Conservation (phyloP, 1,140 invertebrate genomes). For the Rhyzopertha dominica region DNA sequence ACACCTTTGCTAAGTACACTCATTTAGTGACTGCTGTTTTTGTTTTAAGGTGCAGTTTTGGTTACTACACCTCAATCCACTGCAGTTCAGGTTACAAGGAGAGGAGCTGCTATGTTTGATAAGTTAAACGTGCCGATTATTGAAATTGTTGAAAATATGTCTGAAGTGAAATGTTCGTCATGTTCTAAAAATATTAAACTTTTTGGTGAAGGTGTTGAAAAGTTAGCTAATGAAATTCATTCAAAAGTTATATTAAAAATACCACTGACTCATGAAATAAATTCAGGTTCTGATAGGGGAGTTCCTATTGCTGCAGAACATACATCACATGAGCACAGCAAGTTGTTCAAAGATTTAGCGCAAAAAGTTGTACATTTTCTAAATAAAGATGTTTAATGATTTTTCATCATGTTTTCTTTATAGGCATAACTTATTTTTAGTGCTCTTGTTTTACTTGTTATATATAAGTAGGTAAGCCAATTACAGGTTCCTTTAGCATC, state of each 20-base stretch:
- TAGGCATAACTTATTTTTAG: too few species aligned
- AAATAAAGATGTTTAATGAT: slow-evolving; percentile 34
- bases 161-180: slow-evolving; percentile 62
- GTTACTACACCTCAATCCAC: slow-evolving; percentile 83
- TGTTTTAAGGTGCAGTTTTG: slow-evolving; percentile 61
- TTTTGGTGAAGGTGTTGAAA: slow-evolving; percentile 55
- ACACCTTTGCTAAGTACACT: background rate
- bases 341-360: slow-evolving; percentile 54
- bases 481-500: too few species aligned
- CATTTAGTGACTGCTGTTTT: too few species aligned
- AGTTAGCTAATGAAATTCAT: slow-evolving; percentile 52
- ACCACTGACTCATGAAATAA: slow-evolving; percentile 67
- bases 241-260: slow-evolving; percentile 64
- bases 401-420: too few species aligned
- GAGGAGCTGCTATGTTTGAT: slow-evolving; percentile 75
- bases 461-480: too few species aligned
- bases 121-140: slow-evolving; percentile 74
- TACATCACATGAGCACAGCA: slow-evolving; percentile 55
- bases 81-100: slow-evolving; percentile 72
- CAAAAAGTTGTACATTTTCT: slow-evolving; percentile 50
- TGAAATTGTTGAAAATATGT: slow-evolving; percentile 86
- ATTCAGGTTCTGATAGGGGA: slow-evolving; percentile 67
- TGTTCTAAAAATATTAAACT: slow-evolving; percentile 60
- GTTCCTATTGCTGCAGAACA: slow-evolving; percentile 70
- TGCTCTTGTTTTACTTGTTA: too few species aligned